Evolutionary conservation across 37 sponge, comb jelly and placozoan species (phyloP).

Genomic region (Halichondria panicea): DNA sequence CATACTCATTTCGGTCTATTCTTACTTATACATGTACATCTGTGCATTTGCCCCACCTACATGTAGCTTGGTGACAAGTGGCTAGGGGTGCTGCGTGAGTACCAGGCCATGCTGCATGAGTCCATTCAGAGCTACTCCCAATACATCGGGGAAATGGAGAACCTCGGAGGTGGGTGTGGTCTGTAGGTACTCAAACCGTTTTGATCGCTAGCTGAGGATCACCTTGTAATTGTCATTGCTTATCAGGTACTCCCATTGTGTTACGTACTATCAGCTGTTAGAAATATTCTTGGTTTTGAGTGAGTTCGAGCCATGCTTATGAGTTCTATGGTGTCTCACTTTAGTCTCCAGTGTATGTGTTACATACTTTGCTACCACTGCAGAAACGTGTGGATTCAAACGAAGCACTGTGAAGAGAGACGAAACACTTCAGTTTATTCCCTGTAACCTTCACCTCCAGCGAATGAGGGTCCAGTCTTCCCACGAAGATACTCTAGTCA

Average conservation of each 20-base stretch:
- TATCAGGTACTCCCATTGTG: not conserved
- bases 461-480: constrained; percentile 22
- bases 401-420: constrained; percentile 14
- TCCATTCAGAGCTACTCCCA: constrained; percentile 6
- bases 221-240: not conserved
- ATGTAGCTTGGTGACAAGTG: constrained; percentile 42
- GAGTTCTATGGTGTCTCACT: not conserved
- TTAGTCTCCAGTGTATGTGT: not conserved
- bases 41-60: not conserved
- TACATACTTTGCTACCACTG: no score
- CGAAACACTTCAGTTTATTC: constrained; percentile 35
- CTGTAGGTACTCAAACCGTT: no score
- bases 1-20: not conserved
- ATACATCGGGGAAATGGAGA: constrained; percentile 14
- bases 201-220: no score
- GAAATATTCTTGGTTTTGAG: no score
- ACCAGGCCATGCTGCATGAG: constrained; percentile 39
- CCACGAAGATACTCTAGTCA: no score
- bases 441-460: constrained; percentile 70
- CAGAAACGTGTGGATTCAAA: constrained; percentile 57
- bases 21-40: not conserved
- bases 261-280: not conserved
- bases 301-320: no score
- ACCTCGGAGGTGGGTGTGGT: constrained; percentile 25
- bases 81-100: constrained; percentile 10